These are phyloP conservation scores for Oostethus manadensis DNA, from an alignment of 2,113 vertebrate species.

Conservation along the genomic window DNA sequence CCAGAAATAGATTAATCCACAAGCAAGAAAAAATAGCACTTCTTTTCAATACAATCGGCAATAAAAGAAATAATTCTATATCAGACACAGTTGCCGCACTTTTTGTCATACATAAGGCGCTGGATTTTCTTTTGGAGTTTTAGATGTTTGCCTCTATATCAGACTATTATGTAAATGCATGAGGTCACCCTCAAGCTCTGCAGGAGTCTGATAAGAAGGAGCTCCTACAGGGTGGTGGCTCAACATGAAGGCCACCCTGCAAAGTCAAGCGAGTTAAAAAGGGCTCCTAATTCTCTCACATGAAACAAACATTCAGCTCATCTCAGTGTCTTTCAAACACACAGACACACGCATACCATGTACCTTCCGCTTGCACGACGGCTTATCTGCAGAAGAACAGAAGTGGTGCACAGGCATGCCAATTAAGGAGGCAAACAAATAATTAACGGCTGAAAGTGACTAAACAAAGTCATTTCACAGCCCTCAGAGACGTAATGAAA, in stretches of 20 bases:
- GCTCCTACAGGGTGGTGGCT: conserved; percentile 14
- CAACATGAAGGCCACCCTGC: background rate
- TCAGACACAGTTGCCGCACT: conserved; percentile 46
- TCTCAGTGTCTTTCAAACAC: conserved; percentile 8
- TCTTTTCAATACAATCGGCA: conserved; percentile 44
- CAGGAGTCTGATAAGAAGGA: conserved; percentile 14
- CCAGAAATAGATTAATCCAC: conserved; percentile 17
- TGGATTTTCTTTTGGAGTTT: background rate
- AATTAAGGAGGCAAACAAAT: conserved; percentile 50
- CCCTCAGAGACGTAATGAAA: conserved; percentile 49
- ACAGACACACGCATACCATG: conserved; percentile 23
- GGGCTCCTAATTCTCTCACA: conserved; percentile 20
- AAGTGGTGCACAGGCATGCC: conserved; percentile 45
- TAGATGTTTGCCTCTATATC: conserved; percentile 1
- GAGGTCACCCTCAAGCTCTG: conserved; percentile 1
- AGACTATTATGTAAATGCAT: background rate
- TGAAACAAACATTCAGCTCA: conserved; percentile 30
- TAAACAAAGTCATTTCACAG: conserved; percentile 56
- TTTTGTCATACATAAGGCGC: conserved; percentile 46
- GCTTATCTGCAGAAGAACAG: conserved; percentile 56
- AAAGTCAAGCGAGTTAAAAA: conserved; percentile 1
- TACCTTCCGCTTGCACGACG: conserved; percentile 37
- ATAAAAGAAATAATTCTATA: conserved; percentile 47
- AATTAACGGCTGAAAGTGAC: conserved; percentile 47
- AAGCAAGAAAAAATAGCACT: conserved; percentile 13